A percentile compares a stretch with the other conserved stretches of the same genome.
phyloP scores from a whole-genome alignment of 2,797 vertebrate species.

The Sciurus carolinensis region DNA sequence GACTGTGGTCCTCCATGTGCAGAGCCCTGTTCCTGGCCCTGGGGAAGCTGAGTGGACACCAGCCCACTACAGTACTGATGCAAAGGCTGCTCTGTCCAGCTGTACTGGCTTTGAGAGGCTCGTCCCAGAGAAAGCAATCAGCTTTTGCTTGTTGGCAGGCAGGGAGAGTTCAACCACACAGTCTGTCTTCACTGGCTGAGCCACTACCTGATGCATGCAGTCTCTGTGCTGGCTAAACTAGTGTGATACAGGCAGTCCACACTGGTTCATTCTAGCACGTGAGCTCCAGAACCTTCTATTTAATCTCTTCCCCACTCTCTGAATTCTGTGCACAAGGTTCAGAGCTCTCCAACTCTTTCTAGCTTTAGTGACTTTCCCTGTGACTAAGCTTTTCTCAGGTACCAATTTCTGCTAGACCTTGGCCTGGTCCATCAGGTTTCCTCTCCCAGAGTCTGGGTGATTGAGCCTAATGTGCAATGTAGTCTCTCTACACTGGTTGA shows the following conservation, averaged over 20 bases:
- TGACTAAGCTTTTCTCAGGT: not conserved
- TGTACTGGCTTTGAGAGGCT: not conserved
- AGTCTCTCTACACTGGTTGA: not conserved
- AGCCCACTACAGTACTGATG: not conserved
- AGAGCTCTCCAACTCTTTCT: not conserved
- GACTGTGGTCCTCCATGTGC: fast-evolving
- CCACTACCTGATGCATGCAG: not conserved
- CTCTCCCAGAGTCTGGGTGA: not conserved
- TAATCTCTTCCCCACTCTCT: not conserved
- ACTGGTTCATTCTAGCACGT: not conserved
- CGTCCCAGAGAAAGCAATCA: fast-evolving
- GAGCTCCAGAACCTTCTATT: not conserved
- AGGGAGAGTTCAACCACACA: not conserved
- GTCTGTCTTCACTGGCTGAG: not conserved
- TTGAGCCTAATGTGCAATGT: not conserved
- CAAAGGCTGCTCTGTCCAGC: not conserved
- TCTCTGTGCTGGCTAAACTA: not conserved
- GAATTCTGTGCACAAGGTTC: not conserved
- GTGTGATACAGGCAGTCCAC: not conserved
- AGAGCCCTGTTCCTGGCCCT: not conserved
- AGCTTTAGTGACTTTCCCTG: not conserved
- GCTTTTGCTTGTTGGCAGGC: not conserved
- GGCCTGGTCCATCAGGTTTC: not conserved
- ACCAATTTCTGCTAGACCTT: not conserved
- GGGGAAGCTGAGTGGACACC: fast-evolving